Conservation (phyloP, 2,113 vertebrate genomes). For the Urocynchramus pylzowi region DNA sequence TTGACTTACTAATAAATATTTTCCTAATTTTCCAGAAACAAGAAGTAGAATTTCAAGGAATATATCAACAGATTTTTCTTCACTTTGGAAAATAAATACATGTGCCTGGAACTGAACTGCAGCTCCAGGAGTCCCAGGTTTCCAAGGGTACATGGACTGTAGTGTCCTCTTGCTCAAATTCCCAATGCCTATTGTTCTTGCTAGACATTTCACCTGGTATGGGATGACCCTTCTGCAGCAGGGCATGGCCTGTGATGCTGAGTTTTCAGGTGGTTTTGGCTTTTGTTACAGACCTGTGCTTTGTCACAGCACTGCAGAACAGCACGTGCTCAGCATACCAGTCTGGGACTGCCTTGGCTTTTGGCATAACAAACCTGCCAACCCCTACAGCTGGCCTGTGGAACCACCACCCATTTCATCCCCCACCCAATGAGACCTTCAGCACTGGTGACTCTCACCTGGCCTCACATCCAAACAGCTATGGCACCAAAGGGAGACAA, state of each 20-base stretch:
- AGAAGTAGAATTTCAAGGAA: neutral
- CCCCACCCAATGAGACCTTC: neutral
- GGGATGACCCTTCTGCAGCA: neutral
- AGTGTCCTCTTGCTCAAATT: neutral
- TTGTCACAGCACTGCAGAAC: neutral
- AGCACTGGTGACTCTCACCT: neutral
- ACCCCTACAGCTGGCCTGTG: neutral
- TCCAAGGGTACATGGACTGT: neutral
- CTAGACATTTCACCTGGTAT: neutral
- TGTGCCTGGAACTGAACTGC: neutral
- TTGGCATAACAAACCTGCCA: neutral
- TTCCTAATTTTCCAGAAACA: neutral
- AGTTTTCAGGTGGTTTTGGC: neutral
- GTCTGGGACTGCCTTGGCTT: neutral
- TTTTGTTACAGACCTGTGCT: neutral
- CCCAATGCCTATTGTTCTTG: neutral
- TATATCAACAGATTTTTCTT: neutral
- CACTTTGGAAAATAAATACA: neutral
- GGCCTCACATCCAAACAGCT: neutral
- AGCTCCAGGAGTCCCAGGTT: neutral
- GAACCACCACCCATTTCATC: neutral
- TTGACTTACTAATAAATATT: neutral
- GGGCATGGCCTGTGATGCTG: neutral
- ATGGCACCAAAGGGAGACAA: neutral
- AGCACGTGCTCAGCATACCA: fast-evolving